Base-by-base conservation (phyloP, 2,113 vertebrate species). In the Takifugu flavidus region DNA sequence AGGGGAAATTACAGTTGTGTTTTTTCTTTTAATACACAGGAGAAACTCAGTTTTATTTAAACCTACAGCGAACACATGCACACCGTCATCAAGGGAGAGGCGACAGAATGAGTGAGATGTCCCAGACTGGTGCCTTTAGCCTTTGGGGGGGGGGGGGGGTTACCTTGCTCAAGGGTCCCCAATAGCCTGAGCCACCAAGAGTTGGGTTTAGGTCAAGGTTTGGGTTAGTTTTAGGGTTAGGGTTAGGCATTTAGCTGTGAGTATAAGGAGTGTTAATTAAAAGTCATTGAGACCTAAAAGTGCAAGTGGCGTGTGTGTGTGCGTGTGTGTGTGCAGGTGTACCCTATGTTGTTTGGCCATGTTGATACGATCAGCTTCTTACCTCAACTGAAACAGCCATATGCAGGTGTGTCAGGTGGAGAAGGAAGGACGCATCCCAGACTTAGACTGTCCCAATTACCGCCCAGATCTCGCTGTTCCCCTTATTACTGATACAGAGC, bases 321-420 rank as follows among this genome's bases (percentile, higher is more conserved):
- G 46, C n/a, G 56, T 0, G 43, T 52, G 50, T 4, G 31, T 2
- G 8, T 1, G 58, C 62, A 67, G 57, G 72, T 80, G 65, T 51
- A 43, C 28, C 56, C 39, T 26, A 26, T 7, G 49, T 29, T 5
- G 29, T 47, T 31, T 71, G 58, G 65, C 65, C 59, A 51, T 25
- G 39, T 58, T 70, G 74, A 75, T 84, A 78, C 59, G 55, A 86
- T 87, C 83, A 61, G 55, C 56, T n/a, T 72, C 84, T 88, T 56
- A 88, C 86, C 89, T 87, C 87, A 82, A 49, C 65, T 54, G 51
- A 70, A 82, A 86, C 78, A 82, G 77, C 60, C 72, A 4, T 7
- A 0, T 27, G 46, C 88, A 88, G 85, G 72, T 90, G 86, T 74
- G 53, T 59, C 34, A 68, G 56, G 53, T 14, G 71, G 53, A 53